Evolutionary conservation across 2,797 vertebrate genomes (phyloP), one percentile per base, ranked within the genome.

Genomic region (Tokudaia tokunoshimensis): DNA sequence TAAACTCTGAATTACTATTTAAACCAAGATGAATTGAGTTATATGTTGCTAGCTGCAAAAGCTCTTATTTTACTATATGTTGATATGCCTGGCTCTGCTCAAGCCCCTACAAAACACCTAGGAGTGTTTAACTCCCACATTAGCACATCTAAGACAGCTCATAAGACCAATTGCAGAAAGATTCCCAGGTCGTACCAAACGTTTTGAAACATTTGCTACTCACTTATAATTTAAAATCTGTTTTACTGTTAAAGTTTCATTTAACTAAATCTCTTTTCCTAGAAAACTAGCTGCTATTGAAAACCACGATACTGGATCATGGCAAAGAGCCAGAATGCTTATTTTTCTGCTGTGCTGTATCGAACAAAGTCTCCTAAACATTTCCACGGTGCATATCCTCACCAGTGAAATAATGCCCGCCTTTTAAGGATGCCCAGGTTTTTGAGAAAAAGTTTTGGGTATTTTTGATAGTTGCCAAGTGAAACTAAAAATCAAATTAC

Each of bases 221-320:
- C 65, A 26, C 63, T 94, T 96, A 12, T 93, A 78, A 67, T 29
- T 93, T 37, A 94, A 65, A 59, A 29, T 89, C 57, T 65, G 15
- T 85, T 97, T 92, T 94, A 37, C 20, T 91, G 31, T 90, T 81
- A 75, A 72, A 92, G 72, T 94, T 89, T 6, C 5, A 47, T 81
- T 94, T 92, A 81, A 79, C 10, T 91, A 74, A 87, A 14, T 88
- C 6, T 87, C 19, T 22, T 94, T 83, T 67, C 75, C 63, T 57
- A 76, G 91, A 94, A 94, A 37, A 37, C 50, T 79, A 92, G 87
- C 82, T 89, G 85, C 65, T 15, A 11, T 88, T 81, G 31, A 31
- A 10, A n/a, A 59, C 88, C 89, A 82, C 57, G 74, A 67, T 20
- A 31, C 11, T 47, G 55, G 52, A 91, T 89, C 63, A 83, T 78